Evolutionary conservation across 2,113 vertebrate genomes (phyloP), one percentile per base, ranked within the genome.

Genomic region (Craseonycteris thonglongyai): DNA sequence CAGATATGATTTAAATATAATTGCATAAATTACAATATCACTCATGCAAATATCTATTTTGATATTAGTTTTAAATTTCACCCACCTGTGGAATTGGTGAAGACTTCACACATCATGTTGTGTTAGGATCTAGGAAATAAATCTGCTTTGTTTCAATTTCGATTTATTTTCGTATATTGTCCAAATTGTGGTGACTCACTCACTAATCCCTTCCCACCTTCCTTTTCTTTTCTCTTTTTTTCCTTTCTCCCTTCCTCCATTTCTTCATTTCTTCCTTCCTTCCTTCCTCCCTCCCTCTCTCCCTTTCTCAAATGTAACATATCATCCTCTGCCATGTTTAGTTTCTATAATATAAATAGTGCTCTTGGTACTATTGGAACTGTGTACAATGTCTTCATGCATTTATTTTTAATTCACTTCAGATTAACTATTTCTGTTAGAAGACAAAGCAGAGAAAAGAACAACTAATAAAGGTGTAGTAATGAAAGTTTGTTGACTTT

Each of bases 41-140:
- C 8, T 33, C 12, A 56, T 22, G 24, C 38, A 85, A 91, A 66
- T 26, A 90, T 33, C 14, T 76, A 87, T 40, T 76, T 78, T 63
- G 3, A 47, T 56, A 54, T 35, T 63, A 91, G 13, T 42, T 93
- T 89, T 88, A 79, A 63, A 47, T 86, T 89, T 88, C 35, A 51
- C 4, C 7, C 78, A 54, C 6, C 19, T 72, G 21, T 80, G 30
- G 13, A 61, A 86, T 21, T 51, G 6, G 10, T 38, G 18, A 90
- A 78, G 24, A 26, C 3, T 71, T 47, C 18, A 13, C 30, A 54
- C 5, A 61, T n/a, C 28, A 35, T 35, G 7, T 28, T 59, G 7
- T 59, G 3, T 88, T 54, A 66, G 28, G 15, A 75, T 75, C 7
- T 35, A 85, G 58, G 14, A 78, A 74, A 28, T 49, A 38, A 11